Evolutionary conservation across 2,888 invertebrate genomes (phyloP).

Genomic region (Slavum lentiscoides): DNA sequence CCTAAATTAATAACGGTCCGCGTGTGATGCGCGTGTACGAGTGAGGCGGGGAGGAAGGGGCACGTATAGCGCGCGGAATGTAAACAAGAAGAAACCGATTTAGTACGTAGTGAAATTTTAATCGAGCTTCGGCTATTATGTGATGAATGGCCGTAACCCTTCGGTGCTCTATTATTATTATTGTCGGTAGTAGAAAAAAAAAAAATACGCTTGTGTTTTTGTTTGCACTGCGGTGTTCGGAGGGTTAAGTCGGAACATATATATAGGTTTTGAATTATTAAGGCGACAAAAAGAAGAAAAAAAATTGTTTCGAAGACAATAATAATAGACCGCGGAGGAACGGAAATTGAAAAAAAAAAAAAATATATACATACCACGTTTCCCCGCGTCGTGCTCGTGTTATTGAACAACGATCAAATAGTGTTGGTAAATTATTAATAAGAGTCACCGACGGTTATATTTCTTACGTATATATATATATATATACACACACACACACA

Average conservation of each 20-base stretch:
- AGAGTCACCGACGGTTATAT: background rate
- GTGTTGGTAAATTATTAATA: conserved; percentile 52
- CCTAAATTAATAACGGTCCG: conserved; percentile 13
- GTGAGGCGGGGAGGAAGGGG: background rate
- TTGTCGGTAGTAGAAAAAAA: conserved; percentile 7
- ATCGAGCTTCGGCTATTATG: conserved; percentile 38
- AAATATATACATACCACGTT: too few relatives aligned
- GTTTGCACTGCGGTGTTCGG: conserved; percentile 7
- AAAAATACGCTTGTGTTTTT: background rate
- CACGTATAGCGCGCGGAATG: background rate
- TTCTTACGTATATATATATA: background rate
- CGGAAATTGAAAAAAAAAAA: conserved; percentile 44
- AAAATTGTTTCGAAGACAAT: conserved; percentile 49
- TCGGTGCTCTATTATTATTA: background rate
- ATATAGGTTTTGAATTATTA: conserved; percentile 44
- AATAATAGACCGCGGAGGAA: conserved; percentile 13
- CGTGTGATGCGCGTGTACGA: background rate
- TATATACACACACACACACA: background rate
- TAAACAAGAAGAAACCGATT: conserved; percentile 51
- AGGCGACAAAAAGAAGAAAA: background rate
- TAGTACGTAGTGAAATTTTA: conserved; percentile 46
- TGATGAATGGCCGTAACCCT: conserved; percentile 1
- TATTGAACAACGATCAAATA: conserved; percentile 51
- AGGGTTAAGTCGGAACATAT: background rate
- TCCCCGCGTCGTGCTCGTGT: background rate